phyloP scores from a whole-genome alignment of 1,140 invertebrate species.

The Eupeodes corollae region DNA sequence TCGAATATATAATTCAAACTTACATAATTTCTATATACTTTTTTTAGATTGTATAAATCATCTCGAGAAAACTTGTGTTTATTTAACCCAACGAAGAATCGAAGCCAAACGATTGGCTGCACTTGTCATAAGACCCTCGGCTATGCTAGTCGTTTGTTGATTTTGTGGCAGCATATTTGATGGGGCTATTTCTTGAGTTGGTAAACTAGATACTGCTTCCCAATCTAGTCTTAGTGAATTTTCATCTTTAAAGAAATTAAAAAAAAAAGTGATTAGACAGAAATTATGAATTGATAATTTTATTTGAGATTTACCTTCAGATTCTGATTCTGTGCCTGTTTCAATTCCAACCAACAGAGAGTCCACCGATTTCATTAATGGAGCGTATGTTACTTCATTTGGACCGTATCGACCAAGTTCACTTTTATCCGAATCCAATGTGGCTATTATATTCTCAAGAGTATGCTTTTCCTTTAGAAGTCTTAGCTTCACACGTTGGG shows the following conservation, averaged over 20 bases:
- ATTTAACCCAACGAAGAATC: slow-evolving; percentile 44
- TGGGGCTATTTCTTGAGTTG: slow-evolving; percentile 20
- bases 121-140: slow-evolving; percentile 50
- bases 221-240: slow-evolving; percentile 52
- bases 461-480: slow-evolving; percentile 56
- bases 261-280: slow-evolving; percentile 1
- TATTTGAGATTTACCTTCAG: slow-evolving; percentile 37
- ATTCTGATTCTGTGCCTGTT: slow-evolving; percentile 52
- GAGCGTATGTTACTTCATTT: slow-evolving; percentile 27
- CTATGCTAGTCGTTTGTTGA: slow-evolving; percentile 47
- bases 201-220: slow-evolving; percentile 49
- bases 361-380: slow-evolving; percentile 42
- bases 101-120: slow-evolving; percentile 53
- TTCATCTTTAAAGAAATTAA: slow-evolving; percentile 38
- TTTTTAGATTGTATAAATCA: too few relatives aligned
- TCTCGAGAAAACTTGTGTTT: background rate
- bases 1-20: too few relatives aligned
- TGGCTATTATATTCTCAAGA: slow-evolving; percentile 58
- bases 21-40: too few relatives aligned
- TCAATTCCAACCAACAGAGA: slow-evolving; percentile 48
- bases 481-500: slow-evolving; percentile 56
- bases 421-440: slow-evolving; percentile 52
- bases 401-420: slow-evolving; percentile 50
- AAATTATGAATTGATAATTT: background rate
- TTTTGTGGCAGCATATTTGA: slow-evolving; percentile 33